Base-by-base conservation (phyloP, 2,797 vertebrate genomes). In the Phrynocephalus guinanensis region DNA sequence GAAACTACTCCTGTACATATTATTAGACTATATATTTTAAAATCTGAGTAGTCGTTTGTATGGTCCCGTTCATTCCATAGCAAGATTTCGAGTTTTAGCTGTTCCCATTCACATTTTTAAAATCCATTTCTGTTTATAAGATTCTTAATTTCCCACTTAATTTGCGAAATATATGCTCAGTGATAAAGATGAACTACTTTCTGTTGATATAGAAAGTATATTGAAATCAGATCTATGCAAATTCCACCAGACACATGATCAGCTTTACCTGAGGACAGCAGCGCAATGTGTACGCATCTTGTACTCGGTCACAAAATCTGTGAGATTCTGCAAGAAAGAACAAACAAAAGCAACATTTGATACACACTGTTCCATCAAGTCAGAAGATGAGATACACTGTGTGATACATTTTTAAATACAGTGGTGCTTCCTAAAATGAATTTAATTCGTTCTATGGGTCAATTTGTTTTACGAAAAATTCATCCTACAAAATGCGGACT, bases 241-340 rank as follows among this genome's bases (percentile, higher is more conserved):
- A 50, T 68, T 52, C 8, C 77, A 13, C 0, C 0, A 20, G 30
- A 75, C 1, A 22, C 9, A 75, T 15, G 4, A 70, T 18, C 28
- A 5, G n/a, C 85, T 87, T 95, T 96, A 99, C 99, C 98, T 99
- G 99, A 91, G 99, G 99, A 92, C 99, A 99, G 93, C 99, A 99
- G 77, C 99, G 98, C 96, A 99, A 96, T 8, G 99, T 99, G 89
- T 99, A 99, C 0, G 99, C 99, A 0, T 99, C 99, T 95, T 99
- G 99, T 83, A 99, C 99, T 85, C 97, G 94, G 89, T 99, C 98
- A 91, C 99, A 99, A 96, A 99, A 99, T 90, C 99, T 96, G 63
- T 99, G 99, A 87, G 98, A 99, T 94, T 99, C 99, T 99, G 94
- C 33, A 91, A 96, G 94, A 95, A 92, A 84, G 13, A 89, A 63